Evolutionary conservation across 2,888 invertebrate species (phyloP), one percentile per base, ranked within the genome.

Genomic region (Papilio elwesi): DNA sequence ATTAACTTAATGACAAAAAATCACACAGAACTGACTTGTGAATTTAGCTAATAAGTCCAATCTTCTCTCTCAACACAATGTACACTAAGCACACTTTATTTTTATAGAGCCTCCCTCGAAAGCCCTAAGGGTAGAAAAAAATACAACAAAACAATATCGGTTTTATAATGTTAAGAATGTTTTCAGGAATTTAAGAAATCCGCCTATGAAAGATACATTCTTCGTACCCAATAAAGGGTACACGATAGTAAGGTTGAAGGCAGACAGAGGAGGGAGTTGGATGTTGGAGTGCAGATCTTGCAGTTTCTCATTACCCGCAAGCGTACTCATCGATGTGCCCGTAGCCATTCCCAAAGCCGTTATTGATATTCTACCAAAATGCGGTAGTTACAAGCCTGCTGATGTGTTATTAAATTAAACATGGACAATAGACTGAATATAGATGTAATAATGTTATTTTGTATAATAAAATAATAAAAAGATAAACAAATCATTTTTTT

Each of bases 171-270:
- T 55, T 66, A 15, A 47, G 15, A n/a, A 4, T 10, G 13, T 52
- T 53, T 76, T 86, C 83, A 94, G 95, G 74, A 95, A 95, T 78
- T 79, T 93, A 0, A 80, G 84, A 69, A 91, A 91, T 74, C 94
- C 95, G 0, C 94, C 95, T 0, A 79, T 88, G 12, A 96, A 96
- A 79, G 96, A 96, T 80, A 95, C 95, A 1, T 89, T 96, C 36
- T 89, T 90, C 0, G 95, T 96, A 0, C 96, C 96, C 0, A 95
- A 95, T 77, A 95, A 95, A 76, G 96, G 96, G 0, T 95, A 92
- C 77, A 90, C 93, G 0, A 90, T 95, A 49, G 85, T 95, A 7
- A 85, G 95, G 67, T 87, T 95, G 70, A 84, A 89, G n/a, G 91
- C 94, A 5, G 91, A 94, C 53, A 94, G 94, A 74, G 94, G 94